These are phyloP conservation scores for Pollicipes pollicipes DNA, from an alignment of 1,140 invertebrate genomes.

Conservation along the genomic window DNA sequence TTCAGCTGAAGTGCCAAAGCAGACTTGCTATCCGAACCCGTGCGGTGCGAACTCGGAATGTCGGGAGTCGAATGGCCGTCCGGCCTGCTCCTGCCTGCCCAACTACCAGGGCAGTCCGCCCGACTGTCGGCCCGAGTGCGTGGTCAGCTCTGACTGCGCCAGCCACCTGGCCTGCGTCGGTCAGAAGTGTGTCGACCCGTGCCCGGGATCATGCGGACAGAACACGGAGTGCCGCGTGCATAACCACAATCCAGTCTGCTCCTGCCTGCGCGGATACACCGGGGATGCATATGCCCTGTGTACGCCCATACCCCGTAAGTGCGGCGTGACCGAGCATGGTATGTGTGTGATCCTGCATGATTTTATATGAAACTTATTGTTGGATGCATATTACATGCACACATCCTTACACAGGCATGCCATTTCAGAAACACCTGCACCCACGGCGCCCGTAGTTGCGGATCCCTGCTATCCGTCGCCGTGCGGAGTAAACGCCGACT, in stretches of 20 bases:
- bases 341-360: no score
- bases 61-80: slow-evolving; percentile 51
- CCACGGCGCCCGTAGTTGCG: slow-evolving; percentile 14
- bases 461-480: slow-evolving; percentile 50
- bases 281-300: slow-evolving; percentile 41
- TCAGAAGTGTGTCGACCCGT: slow-evolving; percentile 33
- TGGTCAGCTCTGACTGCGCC: slow-evolving; percentile 37
- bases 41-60: slow-evolving; percentile 58
- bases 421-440: no score
- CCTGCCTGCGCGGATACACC: slow-evolving; percentile 39
- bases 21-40: slow-evolving; percentile 35
- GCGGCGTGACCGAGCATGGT: no score
- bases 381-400: no score
- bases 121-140: slow-evolving; percentile 38
- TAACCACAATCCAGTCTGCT: slow-evolving; percentile 47
- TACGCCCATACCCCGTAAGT: neutral
- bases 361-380: no score
- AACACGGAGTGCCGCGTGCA: slow-evolving; percentile 42
- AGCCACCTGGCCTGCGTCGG: slow-evolving; percentile 38
- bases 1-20: no score
- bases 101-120: slow-evolving; percentile 61
- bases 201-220: slow-evolving; percentile 40
- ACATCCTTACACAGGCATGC: no score
- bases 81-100: slow-evolving; percentile 54
- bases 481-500: slow-evolving; percentile 53